Base-by-base conservation (phyloP, 2,113 vertebrate genomes). In the Excalfactoria chinensis region DNA sequence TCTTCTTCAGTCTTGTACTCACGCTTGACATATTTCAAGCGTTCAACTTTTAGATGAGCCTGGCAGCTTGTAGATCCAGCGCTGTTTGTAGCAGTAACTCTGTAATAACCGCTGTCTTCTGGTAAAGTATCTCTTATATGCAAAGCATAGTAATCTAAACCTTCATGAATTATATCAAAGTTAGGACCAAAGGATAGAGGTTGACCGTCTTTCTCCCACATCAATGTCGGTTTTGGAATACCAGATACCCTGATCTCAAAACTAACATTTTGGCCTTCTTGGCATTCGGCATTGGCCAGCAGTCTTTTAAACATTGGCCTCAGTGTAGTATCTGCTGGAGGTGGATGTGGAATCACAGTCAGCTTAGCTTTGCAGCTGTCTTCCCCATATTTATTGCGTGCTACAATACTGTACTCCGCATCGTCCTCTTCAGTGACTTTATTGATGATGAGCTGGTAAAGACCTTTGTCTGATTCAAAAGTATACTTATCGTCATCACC, bases 221-320 rank as follows among this genome's bases (percentile, higher is more conserved):
- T 99, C 78, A 99, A 58, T 1, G 95, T 95, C 62, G 98, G 98
- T 35, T 97, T 94, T 66, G 99, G 99, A 87, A 98, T 98, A 37
- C 99, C 99, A 67, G 99, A 99, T 32, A 99, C 99, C 91, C 99
- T 98, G 62, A 99, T 99, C 96, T 99, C 99, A 98, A 99, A 99
- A 92, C 99, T 98, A 74, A 98, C 95, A 26, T 97, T 98, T 80
- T 99, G 99, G 80, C 99, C 98, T 97, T 99, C 99, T 81, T 97
- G 98, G 94, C 99, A 99, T 93, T 99, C 99, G 28, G 98, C 97
- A 41, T 99, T 99, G 93, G 99, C 99, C 56, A 99, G 97, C 44
- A 99, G 96, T n/a, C 99, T 98, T 97, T 99, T 99, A 96, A 99
- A 99, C 99, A 99, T 99, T 70, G 99, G 99, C 93, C 99, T 98